Evolutionary conservation across 2,113 vertebrate species (phyloP).

Genomic region (Donacobius atricapilla): DNA sequence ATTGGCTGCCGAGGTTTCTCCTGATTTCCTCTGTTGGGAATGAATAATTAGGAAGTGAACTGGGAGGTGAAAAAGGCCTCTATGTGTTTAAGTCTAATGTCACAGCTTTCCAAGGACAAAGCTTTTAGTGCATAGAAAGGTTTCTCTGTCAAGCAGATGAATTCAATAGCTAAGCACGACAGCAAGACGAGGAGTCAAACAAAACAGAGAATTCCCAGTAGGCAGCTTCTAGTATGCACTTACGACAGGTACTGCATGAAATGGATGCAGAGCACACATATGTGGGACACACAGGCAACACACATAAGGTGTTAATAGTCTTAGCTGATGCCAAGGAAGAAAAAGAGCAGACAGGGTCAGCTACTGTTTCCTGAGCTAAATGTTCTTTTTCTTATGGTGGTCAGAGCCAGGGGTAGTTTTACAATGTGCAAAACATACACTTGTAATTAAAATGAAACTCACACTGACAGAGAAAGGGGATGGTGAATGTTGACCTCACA

Average conservation of each 20-base stretch:
- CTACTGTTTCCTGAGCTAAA: conserved; percentile 73
- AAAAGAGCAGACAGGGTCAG: conserved; percentile 68
- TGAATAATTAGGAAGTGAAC: conserved; percentile 75
- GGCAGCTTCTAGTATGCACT: conserved; percentile 36
- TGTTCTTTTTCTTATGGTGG: conserved; percentile 67
- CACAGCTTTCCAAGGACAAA: conserved; percentile 71
- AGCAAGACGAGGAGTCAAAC: conserved; percentile 18
- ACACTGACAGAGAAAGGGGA: conserved; percentile 57
- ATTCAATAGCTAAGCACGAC: conserved; percentile 29
- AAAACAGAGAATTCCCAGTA: conserved; percentile 29
- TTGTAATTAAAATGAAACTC: conserved; percentile 70
- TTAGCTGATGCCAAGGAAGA: conserved; percentile 65
- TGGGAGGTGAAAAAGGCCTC: conserved; percentile 62
- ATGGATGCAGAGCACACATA: conserved; percentile 52
- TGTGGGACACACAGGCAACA: conserved; percentile 15
- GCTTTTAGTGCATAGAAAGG: conserved; percentile 23
- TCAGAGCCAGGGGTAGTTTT: conserved; percentile 41
- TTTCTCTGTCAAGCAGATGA: conserved; percentile 58
- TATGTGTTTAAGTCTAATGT: conserved; percentile 46
- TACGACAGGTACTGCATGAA: conserved; percentile 40
- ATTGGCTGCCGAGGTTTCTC: conserved; percentile 63
- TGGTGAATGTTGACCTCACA: conserved; percentile 4
- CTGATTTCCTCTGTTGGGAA: conserved; percentile 71
- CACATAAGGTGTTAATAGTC: conserved; percentile 69
- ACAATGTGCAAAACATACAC: conserved; percentile 60